Percentiles rank a stretch among this genome's conserved stretches.
Evolutionary conservation across 2,888 invertebrate species (phyloP).

Genomic region (Papilio protenor): DNA sequence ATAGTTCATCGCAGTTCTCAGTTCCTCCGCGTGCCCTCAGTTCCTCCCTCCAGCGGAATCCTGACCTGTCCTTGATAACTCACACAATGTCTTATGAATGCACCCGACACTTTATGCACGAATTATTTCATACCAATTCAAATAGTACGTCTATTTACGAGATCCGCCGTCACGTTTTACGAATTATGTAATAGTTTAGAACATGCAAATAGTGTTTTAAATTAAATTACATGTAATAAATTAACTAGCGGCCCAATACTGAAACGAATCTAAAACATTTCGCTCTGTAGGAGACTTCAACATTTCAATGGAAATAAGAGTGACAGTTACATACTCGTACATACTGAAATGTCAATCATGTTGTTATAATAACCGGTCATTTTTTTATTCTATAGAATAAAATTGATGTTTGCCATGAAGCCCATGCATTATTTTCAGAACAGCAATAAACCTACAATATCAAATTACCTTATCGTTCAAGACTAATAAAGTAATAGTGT

Average conservation of each 20-base stretch:
- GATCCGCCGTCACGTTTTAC: neutral
- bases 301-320: no score
- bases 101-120: conserved; percentile 39
- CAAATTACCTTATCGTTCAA: no score
- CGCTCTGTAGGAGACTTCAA: no score
- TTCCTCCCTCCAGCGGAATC: conserved; percentile 48
- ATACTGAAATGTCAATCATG: no score
- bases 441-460: no score
- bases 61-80: conserved; percentile 47
- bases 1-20: conserved; percentile 3
- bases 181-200: neutral
- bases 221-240: conserved; percentile 14
- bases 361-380: no score
- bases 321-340: no score
- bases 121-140: conserved; percentile 44
- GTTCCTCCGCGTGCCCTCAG: conserved; percentile 1
- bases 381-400: no score
- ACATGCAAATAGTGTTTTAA: conserved; percentile 10
- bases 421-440: no score
- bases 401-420: no score
- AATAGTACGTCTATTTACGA: conserved; percentile 10
- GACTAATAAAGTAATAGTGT: no score
- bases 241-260: neutral
- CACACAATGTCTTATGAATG: conserved; percentile 41
- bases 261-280: no score